phyloP scores from a whole-genome alignment of 2,113 vertebrate species.

The Neolamprologus caudopunctatus region DNA sequence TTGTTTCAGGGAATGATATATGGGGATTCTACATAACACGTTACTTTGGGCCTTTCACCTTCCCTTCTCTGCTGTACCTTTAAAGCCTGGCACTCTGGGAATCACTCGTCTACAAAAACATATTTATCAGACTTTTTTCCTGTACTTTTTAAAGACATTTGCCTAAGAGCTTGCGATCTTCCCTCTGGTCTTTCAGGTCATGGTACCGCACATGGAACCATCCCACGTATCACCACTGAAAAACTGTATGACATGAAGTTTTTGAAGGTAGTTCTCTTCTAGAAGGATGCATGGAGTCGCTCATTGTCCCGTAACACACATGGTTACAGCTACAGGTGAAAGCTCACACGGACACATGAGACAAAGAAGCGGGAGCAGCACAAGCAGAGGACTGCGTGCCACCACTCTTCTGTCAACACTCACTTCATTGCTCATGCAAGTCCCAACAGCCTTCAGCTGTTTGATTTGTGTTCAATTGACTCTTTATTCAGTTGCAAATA shows the following conservation, averaged over 20 bases:
- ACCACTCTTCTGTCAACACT: background rate
- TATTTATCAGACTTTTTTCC: background rate
- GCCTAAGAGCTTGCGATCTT: background rate
- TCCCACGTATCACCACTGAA: slow-evolving; percentile 64
- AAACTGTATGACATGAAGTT: slow-evolving; percentile 6
- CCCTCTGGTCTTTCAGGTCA: slow-evolving; percentile 35
- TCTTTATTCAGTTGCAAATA: background rate
- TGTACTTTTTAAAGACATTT: background rate
- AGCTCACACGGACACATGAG: background rate
- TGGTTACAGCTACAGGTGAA: background rate
- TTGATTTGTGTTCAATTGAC: background rate
- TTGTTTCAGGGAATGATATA: background rate
- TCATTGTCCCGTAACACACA: background rate
- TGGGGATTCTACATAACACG: background rate
- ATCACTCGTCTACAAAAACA: background rate
- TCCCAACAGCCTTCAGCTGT: background rate
- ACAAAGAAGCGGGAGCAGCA: background rate
- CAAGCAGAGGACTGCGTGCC: background rate
- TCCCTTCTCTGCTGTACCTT: background rate
- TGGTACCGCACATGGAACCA: slow-evolving; percentile 72
- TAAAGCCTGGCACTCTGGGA: background rate
- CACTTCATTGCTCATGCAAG: background rate
- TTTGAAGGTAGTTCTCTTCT: background rate
- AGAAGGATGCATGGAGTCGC: background rate
- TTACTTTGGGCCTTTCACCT: background rate